These are phyloP conservation scores for Schmidtea mediterranea DNA, from an alignment of 1,140 invertebrate genomes.

Conservation along the genomic window DNA sequence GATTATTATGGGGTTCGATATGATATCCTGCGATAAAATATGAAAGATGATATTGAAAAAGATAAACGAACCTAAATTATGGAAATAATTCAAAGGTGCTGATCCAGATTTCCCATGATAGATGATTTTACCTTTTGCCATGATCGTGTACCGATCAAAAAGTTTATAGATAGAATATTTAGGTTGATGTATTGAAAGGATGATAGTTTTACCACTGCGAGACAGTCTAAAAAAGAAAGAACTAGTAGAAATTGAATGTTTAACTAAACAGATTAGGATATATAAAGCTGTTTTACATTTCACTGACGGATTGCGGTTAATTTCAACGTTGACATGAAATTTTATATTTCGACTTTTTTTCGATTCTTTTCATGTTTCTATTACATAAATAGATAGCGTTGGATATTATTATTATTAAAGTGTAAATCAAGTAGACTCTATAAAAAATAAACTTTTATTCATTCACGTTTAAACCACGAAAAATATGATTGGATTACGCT, in stretches of 20 bases:
- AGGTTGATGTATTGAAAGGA: slow-evolving; percentile 27
- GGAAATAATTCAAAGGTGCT: slow-evolving; percentile 16
- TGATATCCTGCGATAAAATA: slow-evolving; percentile 14
- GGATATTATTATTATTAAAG: no score
- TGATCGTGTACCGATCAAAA: slow-evolving; percentile 19
- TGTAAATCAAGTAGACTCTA: no score
- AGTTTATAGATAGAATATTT: slow-evolving; percentile 23
- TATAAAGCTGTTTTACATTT: no score
- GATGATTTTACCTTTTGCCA: slow-evolving; percentile 17
- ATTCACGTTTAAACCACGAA: no score
- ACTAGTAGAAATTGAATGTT: no score
- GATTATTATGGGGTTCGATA: slow-evolving; percentile 24
- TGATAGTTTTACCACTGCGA: slow-evolving; percentile 17
- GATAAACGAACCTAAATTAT: slow-evolving; percentile 12
- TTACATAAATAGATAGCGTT: no score
- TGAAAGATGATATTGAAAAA: neutral
- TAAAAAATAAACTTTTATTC: no score
- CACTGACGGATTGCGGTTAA: no score
- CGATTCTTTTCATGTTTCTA: no score
- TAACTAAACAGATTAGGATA: neutral
- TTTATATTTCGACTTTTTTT: no score
- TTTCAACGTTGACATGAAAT: no score
- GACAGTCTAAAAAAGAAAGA: slow-evolving; percentile 14
- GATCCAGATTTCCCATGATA: slow-evolving; percentile 18
- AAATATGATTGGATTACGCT: no score